phyloP scores from a whole-genome alignment of 37 sponge, comb jelly and placozoan species.

The Aplysina aerophoba region DNA sequence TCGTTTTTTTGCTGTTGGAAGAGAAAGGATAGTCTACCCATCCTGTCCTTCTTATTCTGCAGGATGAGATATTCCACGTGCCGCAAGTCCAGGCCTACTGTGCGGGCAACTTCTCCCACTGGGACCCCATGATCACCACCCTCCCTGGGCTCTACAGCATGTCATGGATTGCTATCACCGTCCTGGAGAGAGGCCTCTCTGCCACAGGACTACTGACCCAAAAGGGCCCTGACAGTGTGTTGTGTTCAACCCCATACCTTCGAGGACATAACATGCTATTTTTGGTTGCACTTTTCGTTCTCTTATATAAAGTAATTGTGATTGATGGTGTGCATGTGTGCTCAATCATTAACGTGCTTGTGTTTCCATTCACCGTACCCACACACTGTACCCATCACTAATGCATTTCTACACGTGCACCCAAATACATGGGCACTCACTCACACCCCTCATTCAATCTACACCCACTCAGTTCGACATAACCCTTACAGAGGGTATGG shows the following conservation, averaged over 20 bases:
- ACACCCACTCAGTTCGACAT: too few relatives aligned
- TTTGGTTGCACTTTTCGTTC: neutral
- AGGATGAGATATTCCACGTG: slow-evolving; percentile 95
- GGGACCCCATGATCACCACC: slow-evolving; percentile 97
- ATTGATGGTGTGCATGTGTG: too few relatives aligned
- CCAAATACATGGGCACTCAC: too few relatives aligned
- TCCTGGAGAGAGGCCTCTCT: neutral
- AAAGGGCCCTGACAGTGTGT: too few relatives aligned
- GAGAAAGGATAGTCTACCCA: too few relatives aligned
- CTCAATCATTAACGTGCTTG: too few relatives aligned
- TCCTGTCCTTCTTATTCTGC: neutral
- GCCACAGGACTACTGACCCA: neutral
- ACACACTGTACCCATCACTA: too few relatives aligned
- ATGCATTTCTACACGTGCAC: too few relatives aligned
- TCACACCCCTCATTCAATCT: too few relatives aligned
- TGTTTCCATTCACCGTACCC: too few relatives aligned
- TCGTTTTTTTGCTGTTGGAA: too few relatives aligned
- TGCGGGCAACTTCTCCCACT: slow-evolving; percentile 76
- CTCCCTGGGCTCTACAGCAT: slow-evolving; percentile 83
- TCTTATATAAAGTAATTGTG: neutral
- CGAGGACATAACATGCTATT: slow-evolving; percentile 1
- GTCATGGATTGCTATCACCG: neutral
- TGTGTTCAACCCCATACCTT: slow-evolving; percentile 3
- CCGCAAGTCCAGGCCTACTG: slow-evolving; percentile 89
- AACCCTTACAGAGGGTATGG: too few relatives aligned